A percentile compares a stretch with the other conserved stretches of the same genome.
Conservation (phyloP, 2,113 vertebrate species). For the Mola mola region DNA sequence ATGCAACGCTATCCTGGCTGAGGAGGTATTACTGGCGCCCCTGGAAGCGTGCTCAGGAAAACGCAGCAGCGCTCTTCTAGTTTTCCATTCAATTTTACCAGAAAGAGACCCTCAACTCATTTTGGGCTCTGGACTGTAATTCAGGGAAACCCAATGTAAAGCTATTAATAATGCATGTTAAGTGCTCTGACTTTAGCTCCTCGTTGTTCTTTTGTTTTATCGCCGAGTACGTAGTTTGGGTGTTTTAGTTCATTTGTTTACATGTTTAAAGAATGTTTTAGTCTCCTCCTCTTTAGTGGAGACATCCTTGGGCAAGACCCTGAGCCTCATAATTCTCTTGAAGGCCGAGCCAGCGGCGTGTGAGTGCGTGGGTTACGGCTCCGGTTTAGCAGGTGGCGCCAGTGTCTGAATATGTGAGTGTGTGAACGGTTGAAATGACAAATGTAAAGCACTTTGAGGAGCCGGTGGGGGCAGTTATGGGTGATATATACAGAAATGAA, state of each 20-base stretch:
- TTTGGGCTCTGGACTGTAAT: slow-evolving; percentile 17
- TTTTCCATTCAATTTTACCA: slow-evolving; percentile 26
- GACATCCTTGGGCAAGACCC: too few species aligned
- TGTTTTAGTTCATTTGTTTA: slow-evolving; percentile 12
- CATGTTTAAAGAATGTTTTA: not conserved
- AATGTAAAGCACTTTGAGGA: too few species aligned
- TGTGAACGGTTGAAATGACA: too few species aligned
- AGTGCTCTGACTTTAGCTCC: slow-evolving; percentile 54
- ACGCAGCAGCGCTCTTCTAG: slow-evolving; percentile 7
- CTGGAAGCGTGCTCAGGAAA: slow-evolving; percentile 23
- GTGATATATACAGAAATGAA: too few species aligned
- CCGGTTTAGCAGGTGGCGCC: too few species aligned
- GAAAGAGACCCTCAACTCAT: slow-evolving; percentile 31
- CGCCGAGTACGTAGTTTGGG: slow-evolving; percentile 36
- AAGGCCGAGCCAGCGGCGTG: too few species aligned
- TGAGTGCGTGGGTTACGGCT: too few species aligned
- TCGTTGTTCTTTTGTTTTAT: slow-evolving; percentile 34
- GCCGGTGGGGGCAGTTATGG: too few species aligned
- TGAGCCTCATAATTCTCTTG: too few species aligned
- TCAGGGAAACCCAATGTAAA: slow-evolving; percentile 25
- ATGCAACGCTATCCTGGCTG: slow-evolving; percentile 23
- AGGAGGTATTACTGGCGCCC: slow-evolving; percentile 43
- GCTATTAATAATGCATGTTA: slow-evolving; percentile 60
- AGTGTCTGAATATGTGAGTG: too few species aligned
- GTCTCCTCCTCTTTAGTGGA: too few species aligned